Percentiles rank a stretch among this genome's conserved stretches.
These are phyloP conservation scores for Tenthredo scrophulariae DNA, from an alignment of 2,888 invertebrate genomes.

Conservation along the genomic window DNA sequence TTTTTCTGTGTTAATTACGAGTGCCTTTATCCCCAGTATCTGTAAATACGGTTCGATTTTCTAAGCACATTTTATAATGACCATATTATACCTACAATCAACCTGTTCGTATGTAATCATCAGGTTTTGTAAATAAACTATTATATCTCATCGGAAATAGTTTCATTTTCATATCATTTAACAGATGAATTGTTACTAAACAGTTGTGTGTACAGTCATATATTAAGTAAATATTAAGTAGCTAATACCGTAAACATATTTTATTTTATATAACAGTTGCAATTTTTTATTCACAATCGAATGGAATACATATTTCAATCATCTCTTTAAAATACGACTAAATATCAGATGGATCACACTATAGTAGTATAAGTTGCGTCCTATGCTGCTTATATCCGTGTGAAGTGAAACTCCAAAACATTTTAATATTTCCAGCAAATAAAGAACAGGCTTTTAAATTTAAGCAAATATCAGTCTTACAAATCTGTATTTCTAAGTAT, in stretches of 20 bases:
- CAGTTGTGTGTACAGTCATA: not conserved
- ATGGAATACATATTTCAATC: not conserved
- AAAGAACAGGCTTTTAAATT: not conserved
- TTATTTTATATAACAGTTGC: not conserved
- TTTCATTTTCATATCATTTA: slow-evolving; percentile 26
- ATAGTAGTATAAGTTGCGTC: no score
- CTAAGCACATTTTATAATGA: slow-evolving; percentile 67
- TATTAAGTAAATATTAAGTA: not conserved
- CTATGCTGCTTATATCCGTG: no score
- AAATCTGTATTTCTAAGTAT: slow-evolving; percentile 20
- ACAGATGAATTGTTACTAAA: not conserved
- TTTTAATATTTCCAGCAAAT: no score
- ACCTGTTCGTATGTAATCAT: slow-evolving; percentile 64
- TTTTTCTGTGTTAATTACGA: slow-evolving; percentile 59
- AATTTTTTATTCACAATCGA: not conserved
- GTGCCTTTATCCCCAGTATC: slow-evolving; percentile 60
- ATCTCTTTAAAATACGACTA: not conserved
- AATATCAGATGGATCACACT: no score
- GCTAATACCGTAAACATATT: not conserved
- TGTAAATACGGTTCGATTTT: slow-evolving; percentile 64
- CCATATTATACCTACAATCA: slow-evolving; percentile 60
- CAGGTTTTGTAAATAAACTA: slow-evolving; percentile 69
- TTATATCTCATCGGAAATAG: slow-evolving; percentile 47
- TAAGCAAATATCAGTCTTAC: slow-evolving; percentile 30
- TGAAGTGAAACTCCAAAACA: no score